Base-by-base conservation (phyloP, 2,797 vertebrate genomes). In the Lates japonicus region DNA sequence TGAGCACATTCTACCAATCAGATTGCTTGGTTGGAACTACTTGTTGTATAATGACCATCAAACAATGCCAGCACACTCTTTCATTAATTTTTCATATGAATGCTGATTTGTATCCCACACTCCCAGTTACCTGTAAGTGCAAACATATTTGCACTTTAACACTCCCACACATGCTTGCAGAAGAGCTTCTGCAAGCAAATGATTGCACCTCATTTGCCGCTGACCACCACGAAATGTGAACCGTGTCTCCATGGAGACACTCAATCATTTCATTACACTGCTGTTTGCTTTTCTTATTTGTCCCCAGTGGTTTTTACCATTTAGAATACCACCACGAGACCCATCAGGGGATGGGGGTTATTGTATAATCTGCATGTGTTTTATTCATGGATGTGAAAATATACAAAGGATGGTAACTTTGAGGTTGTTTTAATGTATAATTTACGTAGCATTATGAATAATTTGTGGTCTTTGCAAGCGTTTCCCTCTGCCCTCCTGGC, bases 361-460 rank as follows among this genome's bases (percentile, higher is more conserved):
- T 63, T 76, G 51, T 60, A 69, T 73, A 80, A 83, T 81, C 48
- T 52, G 39, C 37, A 44, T 54, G 54, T 82, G 60, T 84, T 72
- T 74, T 80, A 80, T 81, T 83, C 60, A 83, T 63, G 48, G 31
- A 2, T 10, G 14, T 65, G 55, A 61, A 78, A 70, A 76, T 79
- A 78, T 68, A 88, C 48, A 87, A 59, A 73, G 9, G 57, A 61
- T 20, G 7, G 39, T 58, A 81, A 71, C 66, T 83, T 75, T 70
- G 41, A 76, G 41, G 67, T 59, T 80, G 54, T 81, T 87, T 76
- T 80, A 42, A 88, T 89, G 49, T 78, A 85, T 90, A 80, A 89
- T 89, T 75, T 78, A 87, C 52, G 1, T 52, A 31, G n/a, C n/a
- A 79, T 78, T 67, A 73, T 82, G 49, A 90, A 90, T 89, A 84